Evolutionary conservation across 1,140 invertebrate species (phyloP).

Genomic region (Zaprionus nigranus): DNA sequence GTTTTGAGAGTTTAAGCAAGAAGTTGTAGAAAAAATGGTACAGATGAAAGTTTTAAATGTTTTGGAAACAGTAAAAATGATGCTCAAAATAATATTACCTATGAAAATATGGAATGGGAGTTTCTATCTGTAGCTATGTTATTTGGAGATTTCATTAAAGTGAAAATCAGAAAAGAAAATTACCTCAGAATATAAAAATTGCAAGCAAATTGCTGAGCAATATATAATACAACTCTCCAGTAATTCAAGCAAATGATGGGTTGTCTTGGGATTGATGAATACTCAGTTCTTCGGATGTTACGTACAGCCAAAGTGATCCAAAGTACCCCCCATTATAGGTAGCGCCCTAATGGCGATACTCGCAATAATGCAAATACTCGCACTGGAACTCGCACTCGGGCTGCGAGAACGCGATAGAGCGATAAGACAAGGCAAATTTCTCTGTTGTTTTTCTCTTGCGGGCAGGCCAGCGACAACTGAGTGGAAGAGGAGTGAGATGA

Average conservation of each 20-base stretch:
- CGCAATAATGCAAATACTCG: conserved; percentile 47
- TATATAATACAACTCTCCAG: conserved; percentile 16
- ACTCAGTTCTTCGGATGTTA: conserved; percentile 24
- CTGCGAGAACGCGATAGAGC: conserved; percentile 14
- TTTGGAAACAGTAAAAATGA: no score
- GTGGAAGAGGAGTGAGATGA: conserved; percentile 24
- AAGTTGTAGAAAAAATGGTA: no score
- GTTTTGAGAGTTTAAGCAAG: no score
- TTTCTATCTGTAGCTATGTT: no score
- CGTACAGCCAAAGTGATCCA: conserved; percentile 37
- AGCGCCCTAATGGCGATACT: conserved; percentile 42
- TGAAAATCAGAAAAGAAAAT: neutral
- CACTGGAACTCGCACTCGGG: conserved; percentile 18
- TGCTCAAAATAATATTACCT: neutral
- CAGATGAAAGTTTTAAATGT: no score
- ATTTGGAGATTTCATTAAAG: neutral
- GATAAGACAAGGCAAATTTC: conserved; percentile 63
- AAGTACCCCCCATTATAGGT: conserved; percentile 44
- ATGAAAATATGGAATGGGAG: no score
- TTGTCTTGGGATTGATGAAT: neutral
- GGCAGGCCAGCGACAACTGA: conserved; percentile 41
- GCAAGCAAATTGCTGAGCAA: conserved; percentile 16
- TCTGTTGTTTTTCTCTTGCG: conserved; percentile 30
- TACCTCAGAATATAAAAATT: neutral
- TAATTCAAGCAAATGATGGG: neutral